A percentile compares a stretch with the other conserved stretches of the same genome.
Conservation (phyloP, 2,888 invertebrate species). For the Drosophila hamatofila region DNA sequence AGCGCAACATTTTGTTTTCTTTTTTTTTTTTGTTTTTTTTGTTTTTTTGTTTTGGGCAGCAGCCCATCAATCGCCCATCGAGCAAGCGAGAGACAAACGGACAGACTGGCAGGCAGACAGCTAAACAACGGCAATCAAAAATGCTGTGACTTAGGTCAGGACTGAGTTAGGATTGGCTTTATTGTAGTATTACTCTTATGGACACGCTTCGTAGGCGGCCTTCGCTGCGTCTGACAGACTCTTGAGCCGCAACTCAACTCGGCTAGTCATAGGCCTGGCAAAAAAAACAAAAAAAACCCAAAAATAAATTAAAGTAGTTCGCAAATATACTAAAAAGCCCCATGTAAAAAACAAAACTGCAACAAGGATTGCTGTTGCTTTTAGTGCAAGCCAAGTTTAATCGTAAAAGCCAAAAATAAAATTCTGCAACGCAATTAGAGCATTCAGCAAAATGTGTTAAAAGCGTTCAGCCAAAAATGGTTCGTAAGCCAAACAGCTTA, state of each 20-base stretch:
- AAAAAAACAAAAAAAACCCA: neutral
- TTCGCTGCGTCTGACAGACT: conserved; percentile 42
- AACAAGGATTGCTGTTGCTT: conserved; percentile 32
- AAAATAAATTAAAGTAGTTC: neutral
- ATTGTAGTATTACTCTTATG: conserved; percentile 7
- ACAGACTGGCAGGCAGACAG: conserved; percentile 19
- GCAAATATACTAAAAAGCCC: neutral
- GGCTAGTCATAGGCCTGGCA: neutral
- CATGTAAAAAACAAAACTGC: conserved; percentile 2
- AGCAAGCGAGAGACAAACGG: conserved; percentile 7
- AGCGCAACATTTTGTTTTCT: conserved; percentile 63
- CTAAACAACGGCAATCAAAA: conserved; percentile 52
- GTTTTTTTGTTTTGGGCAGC: conserved; percentile 34
- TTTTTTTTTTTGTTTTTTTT: too few species aligned
- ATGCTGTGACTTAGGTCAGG: conserved; percentile 74
- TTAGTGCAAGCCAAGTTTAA: conserved; percentile 23
- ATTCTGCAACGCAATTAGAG: conserved; percentile 72
- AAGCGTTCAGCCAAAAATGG: conserved; percentile 43
- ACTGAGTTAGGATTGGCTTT: conserved; percentile 48
- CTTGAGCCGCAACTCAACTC: conserved; percentile 25
- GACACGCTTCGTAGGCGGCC: conserved; percentile 48
- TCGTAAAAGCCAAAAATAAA: conserved; percentile 18
- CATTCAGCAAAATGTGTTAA: conserved; percentile 60
- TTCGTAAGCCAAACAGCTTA: conserved; percentile 37
- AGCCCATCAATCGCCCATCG: conserved; percentile 71